phyloP scores from a whole-genome alignment of 2,888 invertebrate species.

The Erebia aethiops region DNA sequence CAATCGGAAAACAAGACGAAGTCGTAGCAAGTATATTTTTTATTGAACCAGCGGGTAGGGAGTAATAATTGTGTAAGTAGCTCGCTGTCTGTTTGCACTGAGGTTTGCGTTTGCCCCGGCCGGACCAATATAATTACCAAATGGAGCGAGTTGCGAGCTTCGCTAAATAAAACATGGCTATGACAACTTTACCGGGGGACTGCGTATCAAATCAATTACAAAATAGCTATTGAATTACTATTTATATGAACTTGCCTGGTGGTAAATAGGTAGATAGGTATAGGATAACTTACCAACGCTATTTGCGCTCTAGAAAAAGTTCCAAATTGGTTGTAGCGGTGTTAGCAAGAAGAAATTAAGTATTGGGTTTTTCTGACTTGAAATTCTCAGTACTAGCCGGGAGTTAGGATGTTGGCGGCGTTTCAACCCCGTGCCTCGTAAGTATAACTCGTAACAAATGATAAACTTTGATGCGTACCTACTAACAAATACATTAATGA shows the following conservation, averaged over 20 bases:
- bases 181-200: background rate
- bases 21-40: background rate
- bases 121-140: conserved; percentile 5
- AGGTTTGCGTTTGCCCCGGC: background rate
- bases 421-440: too few species aligned
- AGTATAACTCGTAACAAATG: background rate
- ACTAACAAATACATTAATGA: background rate
- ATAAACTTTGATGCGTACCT: background rate
- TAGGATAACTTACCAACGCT: too few species aligned
- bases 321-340: too few species aligned
- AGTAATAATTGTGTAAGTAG: background rate
- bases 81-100: background rate
- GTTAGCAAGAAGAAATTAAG: too few species aligned
- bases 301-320: too few species aligned
- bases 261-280: too few species aligned
- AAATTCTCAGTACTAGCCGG: too few species aligned
- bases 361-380: too few species aligned
- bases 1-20: background rate
- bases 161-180: background rate
- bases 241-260: too few species aligned
- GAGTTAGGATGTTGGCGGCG: too few species aligned
- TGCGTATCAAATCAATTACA: background rate
- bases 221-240: background rate
- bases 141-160: background rate
- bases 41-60: background rate